Evolutionary conservation across 2,797 vertebrate genomes (phyloP), one percentile per base, ranked within the genome.

Genomic region (Chromis chromis): DNA sequence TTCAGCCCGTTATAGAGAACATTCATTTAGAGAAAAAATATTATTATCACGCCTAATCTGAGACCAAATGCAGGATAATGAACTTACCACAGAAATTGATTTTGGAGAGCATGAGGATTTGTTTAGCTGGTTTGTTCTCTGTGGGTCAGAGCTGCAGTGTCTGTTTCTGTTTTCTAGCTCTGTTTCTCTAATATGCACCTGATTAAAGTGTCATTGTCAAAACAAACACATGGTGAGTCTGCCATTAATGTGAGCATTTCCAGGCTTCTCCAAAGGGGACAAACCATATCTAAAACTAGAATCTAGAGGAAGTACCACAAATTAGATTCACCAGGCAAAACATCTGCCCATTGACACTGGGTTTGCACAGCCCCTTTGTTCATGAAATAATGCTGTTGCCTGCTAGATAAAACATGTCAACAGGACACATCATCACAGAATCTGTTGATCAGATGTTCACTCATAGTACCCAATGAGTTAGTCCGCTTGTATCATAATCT

Each of bases 321-420:
- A 61, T 70, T 70, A 22, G 19, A 67, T 60, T 62, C 19, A 62
- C 10, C 61, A 52, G 10, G 33, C 33, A 33, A 50, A 75, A 58
- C 60, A 53, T 49, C 6, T 3, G 27, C 39, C 57, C 60, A 62
- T 79, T 73, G 59, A 48, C 50, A 14, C 31, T 50, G n/a, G 48
- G 1, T 60, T 52, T 71, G 40, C 48, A 31, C 44, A 67, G 39
- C 2, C 31, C 11, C 19, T 65, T 66, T 70, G 75, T 78, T 65
- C n/a, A 25, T 50, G 24, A 65, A 66, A 49, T 64, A 65, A 55
- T 28, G 19, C 27, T 12, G 31, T 11, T 27, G 39, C 40, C 22
- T 42, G 2, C 39, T 6, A 63, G 19, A 68, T 36, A 46, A 65
- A 74, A n/a, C 44, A 56, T 49, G 49, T 67, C 48, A 64, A 31